A percentile compares a stretch with the other conserved stretches of the same genome.
Conservation (phyloP, 2,113 vertebrate genomes). For the Phylloscopus trochilus region DNA sequence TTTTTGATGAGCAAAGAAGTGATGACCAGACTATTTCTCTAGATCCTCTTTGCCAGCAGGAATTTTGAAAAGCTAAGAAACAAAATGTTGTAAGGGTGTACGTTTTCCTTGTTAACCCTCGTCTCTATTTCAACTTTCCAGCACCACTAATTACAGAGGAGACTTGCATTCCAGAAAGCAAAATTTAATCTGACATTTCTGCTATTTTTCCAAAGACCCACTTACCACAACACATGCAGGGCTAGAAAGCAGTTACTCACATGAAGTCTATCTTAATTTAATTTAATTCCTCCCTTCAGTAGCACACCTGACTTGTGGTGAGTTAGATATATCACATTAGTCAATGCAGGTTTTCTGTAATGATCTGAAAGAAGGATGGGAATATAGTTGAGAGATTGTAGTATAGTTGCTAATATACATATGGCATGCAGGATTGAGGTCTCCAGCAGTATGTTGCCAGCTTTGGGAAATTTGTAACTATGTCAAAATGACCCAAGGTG, state of each 20-base stretch:
- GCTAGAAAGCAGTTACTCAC: neutral
- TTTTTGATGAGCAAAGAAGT: neutral
- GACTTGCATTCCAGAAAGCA: neutral
- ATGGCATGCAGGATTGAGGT: neutral
- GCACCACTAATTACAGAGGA: neutral
- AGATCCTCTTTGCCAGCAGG: neutral
- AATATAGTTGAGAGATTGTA: neutral
- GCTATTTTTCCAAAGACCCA: neutral
- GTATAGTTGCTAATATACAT: neutral
- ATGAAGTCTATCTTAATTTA: neutral
- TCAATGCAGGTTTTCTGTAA: neutral
- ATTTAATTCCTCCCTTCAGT: neutral
- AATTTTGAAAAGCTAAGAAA: neutral
- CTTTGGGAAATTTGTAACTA: neutral
- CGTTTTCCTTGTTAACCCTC: neutral
- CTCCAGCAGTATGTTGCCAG: neutral
- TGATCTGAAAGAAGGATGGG: neutral
- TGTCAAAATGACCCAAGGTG: neutral
- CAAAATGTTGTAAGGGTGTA: neutral
- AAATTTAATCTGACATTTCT: neutral
- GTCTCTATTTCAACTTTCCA: neutral
- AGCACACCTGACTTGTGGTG: neutral
- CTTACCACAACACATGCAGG: neutral
- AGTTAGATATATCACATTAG: neutral
- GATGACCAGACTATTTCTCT: neutral